These are phyloP conservation scores for Sitodiplosis mosellana DNA, from an alignment of 1,140 invertebrate species.

Conservation along the genomic window DNA sequence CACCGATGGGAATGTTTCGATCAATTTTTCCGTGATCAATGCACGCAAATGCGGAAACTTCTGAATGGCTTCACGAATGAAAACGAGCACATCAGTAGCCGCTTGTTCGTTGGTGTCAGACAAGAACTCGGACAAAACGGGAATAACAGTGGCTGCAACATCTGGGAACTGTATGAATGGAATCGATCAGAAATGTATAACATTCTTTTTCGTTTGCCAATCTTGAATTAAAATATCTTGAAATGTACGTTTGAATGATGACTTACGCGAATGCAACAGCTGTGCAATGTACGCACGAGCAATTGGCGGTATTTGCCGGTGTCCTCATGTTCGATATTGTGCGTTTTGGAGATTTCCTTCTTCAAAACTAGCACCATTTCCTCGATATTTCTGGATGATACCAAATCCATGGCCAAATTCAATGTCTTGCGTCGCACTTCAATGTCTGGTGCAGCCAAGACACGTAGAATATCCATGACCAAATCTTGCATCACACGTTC, in stretches of 20 bases:
- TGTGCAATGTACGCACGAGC: slow-evolving; percentile 84
- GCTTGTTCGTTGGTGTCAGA: slow-evolving; percentile 87
- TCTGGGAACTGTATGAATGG: slow-evolving; percentile 95
- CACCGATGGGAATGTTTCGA: slow-evolving; percentile 69
- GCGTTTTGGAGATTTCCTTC: slow-evolving; percentile 86
- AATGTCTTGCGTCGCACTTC: slow-evolving; percentile 87
- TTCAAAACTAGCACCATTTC: slow-evolving; percentile 90
- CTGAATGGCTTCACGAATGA: slow-evolving; percentile 88
- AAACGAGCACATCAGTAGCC: slow-evolving; percentile 84
- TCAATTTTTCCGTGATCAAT: slow-evolving; percentile 62
- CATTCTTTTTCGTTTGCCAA: too few species aligned
- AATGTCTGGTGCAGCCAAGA: slow-evolving; percentile 82
- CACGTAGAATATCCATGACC: slow-evolving; percentile 95
- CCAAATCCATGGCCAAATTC: slow-evolving; percentile 74
- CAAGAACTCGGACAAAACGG: slow-evolving; percentile 90
- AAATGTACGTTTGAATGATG: slow-evolving; percentile 2
- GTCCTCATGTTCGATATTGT: slow-evolving; percentile 85
- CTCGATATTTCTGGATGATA: slow-evolving; percentile 83
- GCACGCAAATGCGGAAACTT: slow-evolving; percentile 67
- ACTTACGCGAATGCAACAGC: slow-evolving; percentile 71
- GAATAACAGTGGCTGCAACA: slow-evolving; percentile 83
- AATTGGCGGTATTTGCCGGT: slow-evolving; percentile 91
- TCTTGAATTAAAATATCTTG: too few species aligned
- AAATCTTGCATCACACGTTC: slow-evolving; percentile 90
- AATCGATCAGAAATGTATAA: too few species aligned